These are phyloP conservation scores for Notamacropus eugenii DNA, from an alignment of 2,797 vertebrate genomes.

Conservation along the genomic window DNA sequence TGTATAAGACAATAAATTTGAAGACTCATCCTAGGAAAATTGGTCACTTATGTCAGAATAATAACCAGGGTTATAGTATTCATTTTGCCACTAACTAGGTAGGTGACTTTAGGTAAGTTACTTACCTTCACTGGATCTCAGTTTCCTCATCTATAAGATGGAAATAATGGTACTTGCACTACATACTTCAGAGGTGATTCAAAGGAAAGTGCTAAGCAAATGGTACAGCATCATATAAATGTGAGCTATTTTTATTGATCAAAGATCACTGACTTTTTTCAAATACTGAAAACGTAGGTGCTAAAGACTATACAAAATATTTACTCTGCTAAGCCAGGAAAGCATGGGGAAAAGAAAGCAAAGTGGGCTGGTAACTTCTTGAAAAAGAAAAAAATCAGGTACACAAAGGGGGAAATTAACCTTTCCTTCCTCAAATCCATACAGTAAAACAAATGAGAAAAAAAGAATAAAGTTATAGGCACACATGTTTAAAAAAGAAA, in stretches of 20 bases:
- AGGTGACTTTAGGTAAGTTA: background rate
- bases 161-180: background rate
- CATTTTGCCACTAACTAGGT: background rate
- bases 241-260: background rate
- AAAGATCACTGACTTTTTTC: conserved; percentile 16
- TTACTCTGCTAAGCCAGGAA: conserved; percentile 50
- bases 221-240: background rate
- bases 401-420: conserved; percentile 73
- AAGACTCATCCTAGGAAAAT: background rate
- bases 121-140: background rate
- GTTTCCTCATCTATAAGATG: conserved; percentile 27
- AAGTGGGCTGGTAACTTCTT: conserved; percentile 30
- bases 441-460: conserved; percentile 76
- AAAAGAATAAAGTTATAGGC: conserved; percentile 74
- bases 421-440: conserved; percentile 73
- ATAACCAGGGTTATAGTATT: background rate
- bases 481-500: conserved; percentile 81
- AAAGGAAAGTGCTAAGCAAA: background rate
- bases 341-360: conserved; percentile 9
- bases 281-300: conserved; percentile 31
- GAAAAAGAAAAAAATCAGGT: conserved; percentile 69
- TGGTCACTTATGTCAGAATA: background rate
- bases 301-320: conserved; percentile 54
- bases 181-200: background rate
- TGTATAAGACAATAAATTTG: background rate